Percentiles rank a stretch among this genome's conserved stretches.
Evolutionary conservation across 1,140 invertebrate genomes (phyloP).

Genomic region (Octopus sinensis): DNA sequence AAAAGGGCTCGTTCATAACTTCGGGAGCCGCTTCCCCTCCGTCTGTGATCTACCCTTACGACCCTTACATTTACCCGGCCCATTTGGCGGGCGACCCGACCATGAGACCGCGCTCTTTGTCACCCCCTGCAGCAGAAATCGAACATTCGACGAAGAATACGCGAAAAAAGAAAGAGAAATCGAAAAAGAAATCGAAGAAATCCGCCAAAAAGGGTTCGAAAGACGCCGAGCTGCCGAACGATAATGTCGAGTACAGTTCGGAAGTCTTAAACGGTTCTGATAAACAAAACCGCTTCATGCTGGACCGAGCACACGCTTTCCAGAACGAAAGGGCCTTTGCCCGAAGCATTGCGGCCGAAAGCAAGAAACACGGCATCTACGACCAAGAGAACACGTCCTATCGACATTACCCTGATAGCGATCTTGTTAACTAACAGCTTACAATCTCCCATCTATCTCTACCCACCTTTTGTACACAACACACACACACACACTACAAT

Average conservation of each 20-base stretch:
- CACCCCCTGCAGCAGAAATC: slow-evolving; percentile 28
- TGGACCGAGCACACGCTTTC: slow-evolving; percentile 42
- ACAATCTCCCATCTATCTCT: no score
- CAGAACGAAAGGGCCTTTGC: slow-evolving; percentile 47
- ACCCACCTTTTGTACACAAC: no score
- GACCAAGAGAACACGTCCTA: slow-evolving; percentile 27
- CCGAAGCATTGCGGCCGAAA: slow-evolving; percentile 37
- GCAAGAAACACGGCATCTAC: slow-evolving; percentile 16
- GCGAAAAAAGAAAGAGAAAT: slow-evolving; percentile 37
- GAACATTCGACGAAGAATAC: slow-evolving; percentile 26
- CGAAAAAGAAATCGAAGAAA: slow-evolving; percentile 29
- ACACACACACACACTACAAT: no score
- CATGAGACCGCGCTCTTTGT: slow-evolving; percentile 34
- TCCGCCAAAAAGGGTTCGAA: neutral
- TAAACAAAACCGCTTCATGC: slow-evolving; percentile 32
- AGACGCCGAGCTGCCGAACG: slow-evolving; percentile 18
- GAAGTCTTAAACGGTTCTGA: slow-evolving; percentile 31
- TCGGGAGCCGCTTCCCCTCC: slow-evolving; percentile 19
- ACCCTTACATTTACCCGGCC: slow-evolving; percentile 24
- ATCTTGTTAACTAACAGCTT: no score
- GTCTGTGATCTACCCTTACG: slow-evolving; percentile 23
- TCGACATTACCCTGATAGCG: slow-evolving; percentile 26
- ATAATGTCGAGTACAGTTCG: slow-evolving; percentile 37
- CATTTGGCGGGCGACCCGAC: slow-evolving; percentile 18
- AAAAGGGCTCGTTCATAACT: slow-evolving; percentile 17